Conservation (phyloP, 2,797 vertebrate species). For the Leuciscus waleckii region DNA sequence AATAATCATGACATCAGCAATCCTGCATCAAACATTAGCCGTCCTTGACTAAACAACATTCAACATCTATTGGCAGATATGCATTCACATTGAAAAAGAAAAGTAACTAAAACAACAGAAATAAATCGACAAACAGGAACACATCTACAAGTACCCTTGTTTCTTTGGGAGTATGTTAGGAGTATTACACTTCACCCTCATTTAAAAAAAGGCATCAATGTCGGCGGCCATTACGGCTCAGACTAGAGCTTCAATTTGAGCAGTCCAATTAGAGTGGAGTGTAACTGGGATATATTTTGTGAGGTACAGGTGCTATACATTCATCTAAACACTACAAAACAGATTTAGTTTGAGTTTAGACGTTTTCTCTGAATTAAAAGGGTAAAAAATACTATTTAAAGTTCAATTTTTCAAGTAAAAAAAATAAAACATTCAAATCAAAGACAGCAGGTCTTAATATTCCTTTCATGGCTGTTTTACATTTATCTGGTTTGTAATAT, state of each 20-base stretch:
- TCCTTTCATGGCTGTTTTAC: constrained; percentile 16
- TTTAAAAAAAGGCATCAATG: constrained; percentile 30
- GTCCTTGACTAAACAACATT: constrained; percentile 90
- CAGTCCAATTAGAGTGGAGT: constrained; percentile 67
- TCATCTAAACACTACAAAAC: constrained; percentile 55
- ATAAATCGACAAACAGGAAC: constrained; percentile 84
- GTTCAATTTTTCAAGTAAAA: constrained; percentile 35
- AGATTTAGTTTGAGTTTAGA: constrained; percentile 60
- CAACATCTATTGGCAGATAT: constrained; percentile 94
- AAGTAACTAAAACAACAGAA: constrained; percentile 83
- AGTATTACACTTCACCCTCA: constrained; percentile 72
- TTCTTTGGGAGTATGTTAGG: constrained; percentile 60
- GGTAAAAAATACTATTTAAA: constrained; percentile 43
- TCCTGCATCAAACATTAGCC: constrained; percentile 95
- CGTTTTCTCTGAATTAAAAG: constrained; percentile 51
- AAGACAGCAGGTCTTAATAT: not conserved
- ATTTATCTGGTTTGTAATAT: not conserved
- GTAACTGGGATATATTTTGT: constrained; percentile 61
- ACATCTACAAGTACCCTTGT: constrained; percentile 79
- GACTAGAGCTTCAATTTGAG: constrained; percentile 52
- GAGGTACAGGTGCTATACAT: constrained; percentile 64
- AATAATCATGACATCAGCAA: constrained; percentile 71
- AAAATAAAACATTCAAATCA: constrained; percentile 28
- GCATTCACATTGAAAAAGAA: constrained; percentile 91
- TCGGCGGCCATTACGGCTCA: constrained; percentile 51